Evolutionary conservation across 2,797 vertebrate genomes (phyloP), one percentile per base, ranked within the genome.

Genomic region (Rhinichthys osculus): DNA sequence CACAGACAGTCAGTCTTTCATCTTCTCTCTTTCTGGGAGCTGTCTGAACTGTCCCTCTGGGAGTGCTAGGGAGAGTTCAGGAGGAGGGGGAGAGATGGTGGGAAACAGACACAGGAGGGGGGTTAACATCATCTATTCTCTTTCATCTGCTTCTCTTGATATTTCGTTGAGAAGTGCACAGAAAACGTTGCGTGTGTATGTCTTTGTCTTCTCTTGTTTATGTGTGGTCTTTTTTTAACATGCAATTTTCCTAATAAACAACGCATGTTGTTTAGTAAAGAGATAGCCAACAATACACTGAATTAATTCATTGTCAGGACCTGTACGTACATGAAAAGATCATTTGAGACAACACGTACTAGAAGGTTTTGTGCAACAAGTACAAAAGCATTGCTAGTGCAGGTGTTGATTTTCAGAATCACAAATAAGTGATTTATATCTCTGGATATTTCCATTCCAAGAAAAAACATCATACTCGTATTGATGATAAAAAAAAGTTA

Each of bases 41-140:
- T 73, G 57, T 86, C 84, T 62, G 82, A 85, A 87, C 84, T 66
- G 59, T 93, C 93, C 93, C 93, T 85, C 69, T 83, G 93, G 92
- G 92, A 92, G 88, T 88, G 89, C 81, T 70, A 89, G 82, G 87
- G 30, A 91, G 88, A 80, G 92, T 93, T 94, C 90, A 90, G 78
- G 78, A 81, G 86, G 87, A 77, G 83, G 87, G 77, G 77, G 85
- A 70, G 78, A 74, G 69, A 27, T 42, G 82, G 67, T 70, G 74
- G 72, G 85, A 74, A 52, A 78, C 73, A 78, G 4, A 62, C 21
- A 77, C n/a, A 67, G 82, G 78, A 81, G 7, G 64, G 21, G 2
- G 38, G 73, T 80, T 81, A 77, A 62, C 88, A 81, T 79, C 72
- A 72, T 83, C 47, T 50, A 79, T 16, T 23, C 54, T 81, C 87